These are phyloP conservation scores for Lithophane semibrunnea DNA, from an alignment of 2,888 invertebrate genomes.

Conservation along the genomic window DNA sequence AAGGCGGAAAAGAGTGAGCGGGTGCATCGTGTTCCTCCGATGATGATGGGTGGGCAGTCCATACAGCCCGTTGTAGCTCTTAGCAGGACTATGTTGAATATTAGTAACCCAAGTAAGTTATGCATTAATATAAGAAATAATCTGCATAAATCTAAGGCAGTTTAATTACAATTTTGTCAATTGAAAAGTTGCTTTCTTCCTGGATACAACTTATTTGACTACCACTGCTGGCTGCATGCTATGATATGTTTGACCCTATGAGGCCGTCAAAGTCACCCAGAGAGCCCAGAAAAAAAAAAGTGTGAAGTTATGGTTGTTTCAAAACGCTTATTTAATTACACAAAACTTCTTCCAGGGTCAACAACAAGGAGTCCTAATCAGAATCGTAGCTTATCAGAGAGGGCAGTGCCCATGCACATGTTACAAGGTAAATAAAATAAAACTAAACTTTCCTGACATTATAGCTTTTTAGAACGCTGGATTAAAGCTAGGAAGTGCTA, in stretches of 20 bases:
- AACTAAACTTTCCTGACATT: background rate
- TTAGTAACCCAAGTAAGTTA: constrained; percentile 76
- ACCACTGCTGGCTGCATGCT: background rate
- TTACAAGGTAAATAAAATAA: constrained; percentile 79
- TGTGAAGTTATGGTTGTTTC: background rate
- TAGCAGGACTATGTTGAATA: constrained; percentile 78
- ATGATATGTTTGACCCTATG: background rate
- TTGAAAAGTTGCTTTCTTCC: background rate
- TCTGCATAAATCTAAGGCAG: background rate
- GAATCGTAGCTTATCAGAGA: constrained; percentile 73
- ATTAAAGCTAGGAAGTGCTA: background rate
- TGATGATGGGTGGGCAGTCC: constrained; percentile 83
- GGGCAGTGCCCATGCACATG: constrained; percentile 84
- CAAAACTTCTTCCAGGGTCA: constrained; percentile 69
- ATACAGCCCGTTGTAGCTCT: constrained; percentile 86
- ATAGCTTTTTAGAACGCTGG: background rate
- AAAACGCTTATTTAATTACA: background rate
- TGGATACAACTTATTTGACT: background rate
- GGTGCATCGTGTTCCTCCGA: constrained; percentile 82
- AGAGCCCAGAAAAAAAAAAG: background rate
- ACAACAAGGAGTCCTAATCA: constrained; percentile 73
- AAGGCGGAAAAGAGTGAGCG: constrained; percentile 70
- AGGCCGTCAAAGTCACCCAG: background rate
- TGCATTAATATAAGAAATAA: background rate
- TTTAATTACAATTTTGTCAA: background rate